Evolutionary conservation across 2,113 vertebrate species (phyloP), one percentile per base, ranked within the genome.

Genomic region (Stercorarius parasiticus): DNA sequence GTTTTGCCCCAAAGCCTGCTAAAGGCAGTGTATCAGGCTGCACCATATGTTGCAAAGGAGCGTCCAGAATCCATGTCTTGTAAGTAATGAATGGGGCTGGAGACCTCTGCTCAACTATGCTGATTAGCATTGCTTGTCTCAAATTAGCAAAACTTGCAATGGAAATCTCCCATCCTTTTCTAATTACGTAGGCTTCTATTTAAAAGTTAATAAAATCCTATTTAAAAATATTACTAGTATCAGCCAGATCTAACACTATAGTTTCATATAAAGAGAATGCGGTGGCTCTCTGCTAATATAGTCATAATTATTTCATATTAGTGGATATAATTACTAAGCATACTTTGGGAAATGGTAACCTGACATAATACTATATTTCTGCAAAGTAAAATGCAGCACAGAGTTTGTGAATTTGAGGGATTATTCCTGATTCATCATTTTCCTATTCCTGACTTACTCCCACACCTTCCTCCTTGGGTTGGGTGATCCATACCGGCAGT

Each of bases 131-230:
- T 95, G 40, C 66, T 85, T 86, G 78, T 86, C 82, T 88, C 71
- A 56, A 67, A 86, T 86, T 52, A 94, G 82, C 50, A 78, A 88
- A 91, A 62, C 32, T 71, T 84, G 62, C 83, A 81, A 26, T 74
- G 61, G 70, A 89, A 89, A 61, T 91, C 52, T 90, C 67, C 45
- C 82, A 77, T 83, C 82, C 49, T 95, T 84, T 91, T 82, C 69
- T 88, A 47, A 78, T 93, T 86, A 74, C 55, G 25, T 74, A 92
- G 25, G 14, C 27, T 67, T 70, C 65, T 86, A 43, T 84, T 66
- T 62, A 76, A 50, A 83, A 91, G 45, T 61, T 83, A 77, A 56
- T 69, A 69, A 69, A 83, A 81, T 34, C 80, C 26, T 86, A 7
- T 65, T 86, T 8, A 7, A 58, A 93, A 95, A 55, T 85, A 71